Base-by-base conservation (phyloP, 2,888 invertebrate species). In the Keiferia lycopersicella region DNA sequence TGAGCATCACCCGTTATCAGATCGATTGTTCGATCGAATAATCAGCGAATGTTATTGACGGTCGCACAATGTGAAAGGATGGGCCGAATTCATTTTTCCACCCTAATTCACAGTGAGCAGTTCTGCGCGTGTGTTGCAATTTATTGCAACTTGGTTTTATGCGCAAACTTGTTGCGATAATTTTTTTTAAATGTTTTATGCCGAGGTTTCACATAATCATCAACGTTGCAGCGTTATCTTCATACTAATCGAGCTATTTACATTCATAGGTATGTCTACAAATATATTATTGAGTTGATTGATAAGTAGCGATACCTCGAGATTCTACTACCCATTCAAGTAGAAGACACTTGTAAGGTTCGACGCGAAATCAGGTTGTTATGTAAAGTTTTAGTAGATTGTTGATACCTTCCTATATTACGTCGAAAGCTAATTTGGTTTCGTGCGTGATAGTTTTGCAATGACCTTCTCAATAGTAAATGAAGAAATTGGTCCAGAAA, bases 1-100 rank as follows among this genome's bases (percentile, higher is more conserved):
- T 81, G 77, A 75, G 72, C 73, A 75, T 66, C 71, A 18, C 53
- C 70, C 68, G 72, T 78, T 83, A 83, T 82, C 79, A 74, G 78
- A 81, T 80, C 71, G 69, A 69, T 82, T 82, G 80, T 84, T 77
- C 73, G 76, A 70, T 68, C 69, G 72, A 73, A 76, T 76, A 76
- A 75, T 73, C 65, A 66, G 63, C 70, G 78, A 78, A 81, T 70
- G 72, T 71, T 71, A 74, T 72, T 70, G 71, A 71, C 69, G 73
- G 75, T 75, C 72, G 69, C 71, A 78, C 72, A 75, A 82, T 83
- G 81, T 88, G 85, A 87, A 87, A 86, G 86, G 82, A 80, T 75
- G 72, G 74, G 74, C 71, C 77, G 78, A 76, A 75, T 78, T 76
- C 75, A 82, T 83, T 87, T 30, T 88, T 88, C 84, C 88, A 79